A percentile compares a stretch with the other conserved stretches of the same genome.
These are phyloP conservation scores for Smithornis capensis DNA, from an alignment of 2,113 vertebrate species.

Conservation along the genomic window DNA sequence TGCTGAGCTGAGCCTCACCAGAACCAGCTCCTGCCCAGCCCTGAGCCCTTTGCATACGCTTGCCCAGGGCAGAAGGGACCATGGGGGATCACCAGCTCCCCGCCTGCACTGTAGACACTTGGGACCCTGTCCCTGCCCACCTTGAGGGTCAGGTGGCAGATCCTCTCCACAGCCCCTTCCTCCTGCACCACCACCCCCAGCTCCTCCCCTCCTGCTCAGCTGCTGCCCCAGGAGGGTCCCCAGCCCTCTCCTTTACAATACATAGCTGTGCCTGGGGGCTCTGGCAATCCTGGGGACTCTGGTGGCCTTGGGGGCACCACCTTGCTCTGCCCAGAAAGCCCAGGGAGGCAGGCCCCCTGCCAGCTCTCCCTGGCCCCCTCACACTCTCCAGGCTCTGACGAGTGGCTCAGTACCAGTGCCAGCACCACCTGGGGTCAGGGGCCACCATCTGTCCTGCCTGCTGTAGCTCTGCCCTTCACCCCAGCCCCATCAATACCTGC, in stretches of 20 bases:
- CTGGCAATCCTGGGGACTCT: not conserved
- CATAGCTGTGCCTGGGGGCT: not conserved
- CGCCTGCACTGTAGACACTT: rapidly evolving
- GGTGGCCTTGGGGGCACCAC: not conserved
- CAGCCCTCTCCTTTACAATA: not conserved
- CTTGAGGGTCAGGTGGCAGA: not conserved
- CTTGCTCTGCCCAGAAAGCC: not conserved
- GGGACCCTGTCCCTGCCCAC: not conserved
- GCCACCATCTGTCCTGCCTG: not conserved
- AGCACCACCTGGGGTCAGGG: not conserved
- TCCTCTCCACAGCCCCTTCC: not conserved
- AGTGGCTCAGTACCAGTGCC: not conserved
- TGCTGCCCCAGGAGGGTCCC: not conserved
- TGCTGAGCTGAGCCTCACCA: not conserved
- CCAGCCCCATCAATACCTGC: not conserved
- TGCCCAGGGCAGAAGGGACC: not conserved
- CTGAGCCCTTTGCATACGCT: rapidly evolving
- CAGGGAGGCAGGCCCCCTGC: not conserved
- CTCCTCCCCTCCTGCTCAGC: not conserved
- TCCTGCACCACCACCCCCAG: not conserved
- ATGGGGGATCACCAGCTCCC: not conserved
- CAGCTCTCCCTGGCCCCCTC: not conserved
- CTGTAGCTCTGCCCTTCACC: not conserved
- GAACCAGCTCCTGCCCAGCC: rapidly evolving
- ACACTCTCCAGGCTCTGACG: not conserved